Conservation (phyloP, 2,113 vertebrate species). For the Prietella phreatophila region DNA sequence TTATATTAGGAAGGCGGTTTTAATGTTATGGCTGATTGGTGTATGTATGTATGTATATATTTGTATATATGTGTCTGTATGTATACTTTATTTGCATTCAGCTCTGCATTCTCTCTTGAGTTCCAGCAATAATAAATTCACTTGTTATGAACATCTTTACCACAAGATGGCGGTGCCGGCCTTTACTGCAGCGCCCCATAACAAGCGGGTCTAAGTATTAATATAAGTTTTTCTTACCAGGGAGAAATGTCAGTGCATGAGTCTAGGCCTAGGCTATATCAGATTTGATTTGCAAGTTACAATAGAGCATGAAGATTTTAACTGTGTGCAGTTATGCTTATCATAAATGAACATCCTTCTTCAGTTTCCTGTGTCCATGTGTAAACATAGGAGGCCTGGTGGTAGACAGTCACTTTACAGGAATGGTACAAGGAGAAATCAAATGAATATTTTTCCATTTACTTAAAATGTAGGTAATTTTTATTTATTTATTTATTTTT, state of each 20-base stretch:
- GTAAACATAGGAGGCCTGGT: background rate
- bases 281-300: background rate
- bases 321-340: background rate
- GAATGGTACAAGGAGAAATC: background rate
- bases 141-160: background rate
- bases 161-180: constrained; percentile 61
- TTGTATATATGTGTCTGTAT: too few species aligned
- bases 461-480: background rate
- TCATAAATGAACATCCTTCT: background rate
- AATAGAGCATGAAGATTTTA: background rate
- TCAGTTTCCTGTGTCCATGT: background rate
- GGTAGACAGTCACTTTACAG: background rate
- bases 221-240: background rate
- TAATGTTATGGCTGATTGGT: too few species aligned
- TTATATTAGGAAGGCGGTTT: too few species aligned
- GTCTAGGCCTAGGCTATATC: background rate
- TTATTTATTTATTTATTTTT: too few species aligned
- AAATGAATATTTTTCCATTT: background rate
- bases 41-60: too few species aligned
- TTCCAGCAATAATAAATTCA: too few species aligned
- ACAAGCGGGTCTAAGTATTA: background rate
- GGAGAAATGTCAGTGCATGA: too few species aligned
- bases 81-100: too few species aligned
- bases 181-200: background rate
- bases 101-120: too few species aligned